These are phyloP conservation scores for Rhipidura dahli DNA, from an alignment of 2,113 vertebrate genomes.

Conservation along the genomic window DNA sequence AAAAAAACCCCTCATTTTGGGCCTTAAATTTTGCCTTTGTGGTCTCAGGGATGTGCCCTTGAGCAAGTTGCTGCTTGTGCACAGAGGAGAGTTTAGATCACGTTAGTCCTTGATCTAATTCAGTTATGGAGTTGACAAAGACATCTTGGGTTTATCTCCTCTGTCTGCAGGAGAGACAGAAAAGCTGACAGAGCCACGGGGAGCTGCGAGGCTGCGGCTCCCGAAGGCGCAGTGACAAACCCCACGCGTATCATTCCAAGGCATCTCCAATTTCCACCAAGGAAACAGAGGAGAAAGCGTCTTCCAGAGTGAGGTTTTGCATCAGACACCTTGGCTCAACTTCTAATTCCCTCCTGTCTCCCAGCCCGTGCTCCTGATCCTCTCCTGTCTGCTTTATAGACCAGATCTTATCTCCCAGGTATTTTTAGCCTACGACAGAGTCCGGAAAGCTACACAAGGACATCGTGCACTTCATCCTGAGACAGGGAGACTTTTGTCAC, in stretches of 20 bases:
- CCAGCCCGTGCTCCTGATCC: neutral
- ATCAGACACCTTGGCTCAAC: neutral
- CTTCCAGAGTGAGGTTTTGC: neutral
- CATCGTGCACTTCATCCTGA: neutral
- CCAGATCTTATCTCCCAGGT: neutral
- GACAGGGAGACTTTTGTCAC: neutral
- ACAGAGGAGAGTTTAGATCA: neutral
- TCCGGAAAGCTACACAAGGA: neutral
- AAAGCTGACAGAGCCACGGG: neutral
- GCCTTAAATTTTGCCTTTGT: neutral
- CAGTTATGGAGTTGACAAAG: neutral
- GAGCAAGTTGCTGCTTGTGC: neutral
- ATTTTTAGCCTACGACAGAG: neutral
- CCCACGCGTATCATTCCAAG: neutral
- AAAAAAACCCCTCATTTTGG: neutral
- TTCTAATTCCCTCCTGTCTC: neutral
- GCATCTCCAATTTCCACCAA: neutral
- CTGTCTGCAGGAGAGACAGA: neutral
- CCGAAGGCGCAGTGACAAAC: neutral
- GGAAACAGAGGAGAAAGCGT: neutral
- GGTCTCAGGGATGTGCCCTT: neutral
- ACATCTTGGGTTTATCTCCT: neutral
- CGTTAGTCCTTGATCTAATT: neutral
- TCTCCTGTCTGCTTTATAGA: neutral
- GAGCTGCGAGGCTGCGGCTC: neutral